A percentile compares a stretch with the other conserved stretches of the same genome.
phyloP scores from a whole-genome alignment of 2,113 vertebrate species.

The Garra rufa region DNA sequence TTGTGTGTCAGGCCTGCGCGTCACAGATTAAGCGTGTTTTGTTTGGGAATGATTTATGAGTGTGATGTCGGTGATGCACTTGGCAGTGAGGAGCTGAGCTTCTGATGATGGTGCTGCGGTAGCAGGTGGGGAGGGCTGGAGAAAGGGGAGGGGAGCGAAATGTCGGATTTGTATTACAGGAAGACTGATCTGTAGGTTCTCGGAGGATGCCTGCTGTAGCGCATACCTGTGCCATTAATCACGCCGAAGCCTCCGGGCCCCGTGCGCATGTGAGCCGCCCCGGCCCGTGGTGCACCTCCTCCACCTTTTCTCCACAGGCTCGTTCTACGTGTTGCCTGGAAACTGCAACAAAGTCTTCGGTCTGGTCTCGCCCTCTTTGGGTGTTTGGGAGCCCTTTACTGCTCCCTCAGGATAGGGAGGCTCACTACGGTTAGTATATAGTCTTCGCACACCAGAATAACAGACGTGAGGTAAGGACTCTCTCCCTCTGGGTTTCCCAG shows the following conservation, averaged over 20 bases:
- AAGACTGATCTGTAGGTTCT: constrained; percentile 78
- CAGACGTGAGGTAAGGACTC: neutral
- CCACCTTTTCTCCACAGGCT: constrained; percentile 60
- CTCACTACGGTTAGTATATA: constrained; percentile 19
- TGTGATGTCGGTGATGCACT: constrained; percentile 69
- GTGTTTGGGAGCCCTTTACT: neutral
- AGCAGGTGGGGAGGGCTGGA: constrained; percentile 71
- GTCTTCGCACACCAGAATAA: constrained; percentile 22
- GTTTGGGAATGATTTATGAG: constrained; percentile 84
- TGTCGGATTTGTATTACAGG: constrained; percentile 79
- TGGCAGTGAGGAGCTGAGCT: constrained; percentile 71
- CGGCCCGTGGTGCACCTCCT: constrained; percentile 19
- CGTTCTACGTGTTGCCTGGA: constrained; percentile 66
- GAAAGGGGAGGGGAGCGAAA: constrained; percentile 54
- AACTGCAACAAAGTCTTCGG: constrained; percentile 43
- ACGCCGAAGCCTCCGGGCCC: constrained; percentile 64
- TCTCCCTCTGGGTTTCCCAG: neutral
- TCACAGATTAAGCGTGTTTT: constrained; percentile 82
- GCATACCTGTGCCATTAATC: constrained; percentile 78
- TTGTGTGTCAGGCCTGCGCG: constrained; percentile 69
- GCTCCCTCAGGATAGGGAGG: neutral
- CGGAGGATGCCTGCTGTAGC: constrained; percentile 72
- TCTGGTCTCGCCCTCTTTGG: constrained; percentile 26
- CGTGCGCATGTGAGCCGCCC: constrained; percentile 68
- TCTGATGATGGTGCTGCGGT: constrained; percentile 70